These are phyloP conservation scores for Colletes gigas DNA, from an alignment of 1,140 invertebrate genomes.

Conservation along the genomic window DNA sequence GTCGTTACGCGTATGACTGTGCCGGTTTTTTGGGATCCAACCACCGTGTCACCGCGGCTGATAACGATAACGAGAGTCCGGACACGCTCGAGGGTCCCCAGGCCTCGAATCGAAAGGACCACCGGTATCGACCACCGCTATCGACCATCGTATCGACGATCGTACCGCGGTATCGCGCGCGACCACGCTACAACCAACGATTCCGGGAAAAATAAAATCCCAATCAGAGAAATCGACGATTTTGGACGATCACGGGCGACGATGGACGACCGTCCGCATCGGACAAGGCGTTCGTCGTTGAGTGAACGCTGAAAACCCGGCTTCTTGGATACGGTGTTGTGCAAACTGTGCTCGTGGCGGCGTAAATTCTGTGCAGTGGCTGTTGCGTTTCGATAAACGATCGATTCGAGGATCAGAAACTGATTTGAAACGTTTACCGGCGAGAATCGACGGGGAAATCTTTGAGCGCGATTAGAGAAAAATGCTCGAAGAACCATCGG, in stretches of 20 bases:
- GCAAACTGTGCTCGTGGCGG: not conserved
- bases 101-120: not conserved
- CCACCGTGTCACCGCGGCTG: slow-evolving; percentile 47
- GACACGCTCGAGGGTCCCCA: slow-evolving; percentile 31
- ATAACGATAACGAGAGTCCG: slow-evolving; percentile 56
- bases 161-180: too few species aligned
- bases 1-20: slow-evolving; percentile 43
- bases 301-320: not conserved
- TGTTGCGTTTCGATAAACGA: not conserved
- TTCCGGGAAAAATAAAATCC: too few species aligned
- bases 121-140: not conserved
- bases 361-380: not conserved
- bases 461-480: not conserved
- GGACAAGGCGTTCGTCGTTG: not conserved
- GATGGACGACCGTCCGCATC: too few species aligned
- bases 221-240: too few species aligned
- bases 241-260: not conserved
- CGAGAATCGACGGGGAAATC: not conserved
- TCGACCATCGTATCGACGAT: too few species aligned
- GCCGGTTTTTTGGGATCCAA: slow-evolving; percentile 45
- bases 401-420: not conserved
- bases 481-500: not conserved
- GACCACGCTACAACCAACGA: too few species aligned
- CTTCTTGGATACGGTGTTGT: slow-evolving; percentile 37
- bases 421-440: not conserved